Percentiles rank a stretch among this genome's conserved stretches.
phyloP scores from a whole-genome alignment of 2,888 invertebrate genomes.

The Cactoblastis cactorum region DNA sequence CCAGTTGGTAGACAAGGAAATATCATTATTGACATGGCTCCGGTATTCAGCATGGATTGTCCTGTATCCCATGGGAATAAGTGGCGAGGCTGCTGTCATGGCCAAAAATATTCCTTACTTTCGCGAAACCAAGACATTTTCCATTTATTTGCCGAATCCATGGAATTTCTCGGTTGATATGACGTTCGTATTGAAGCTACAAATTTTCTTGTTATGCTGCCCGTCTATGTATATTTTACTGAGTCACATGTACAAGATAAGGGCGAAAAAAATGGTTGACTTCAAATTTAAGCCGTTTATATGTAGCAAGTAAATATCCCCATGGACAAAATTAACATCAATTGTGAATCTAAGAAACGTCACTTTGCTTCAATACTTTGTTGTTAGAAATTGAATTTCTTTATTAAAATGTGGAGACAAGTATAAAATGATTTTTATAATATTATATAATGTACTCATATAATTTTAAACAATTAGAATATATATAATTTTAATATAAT shows the following conservation, averaged over 20 bases:
- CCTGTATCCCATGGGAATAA: slow-evolving; percentile 2
- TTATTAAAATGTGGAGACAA: no score
- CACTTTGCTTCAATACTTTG: no score
- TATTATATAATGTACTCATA: no score
- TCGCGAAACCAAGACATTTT: not conserved
- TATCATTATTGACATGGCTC: not conserved
- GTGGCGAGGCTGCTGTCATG: not conserved
- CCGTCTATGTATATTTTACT: not conserved
- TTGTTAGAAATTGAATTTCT: no score
- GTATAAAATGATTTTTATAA: no score
- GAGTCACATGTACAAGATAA: not conserved
- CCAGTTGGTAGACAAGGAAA: not conserved
- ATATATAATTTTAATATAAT: no score
- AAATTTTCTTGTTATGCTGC: not conserved
- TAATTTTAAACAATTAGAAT: no score
- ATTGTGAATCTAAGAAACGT: no score
- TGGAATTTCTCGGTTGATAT: not conserved
- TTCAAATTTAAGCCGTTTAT: not conserved
- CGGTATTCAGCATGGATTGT: not conserved
- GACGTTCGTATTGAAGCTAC: not conserved
- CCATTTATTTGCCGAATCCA: not conserved
- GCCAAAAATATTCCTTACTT: not conserved
- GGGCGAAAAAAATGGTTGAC: slow-evolving; percentile 1
- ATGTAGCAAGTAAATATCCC: not conserved
- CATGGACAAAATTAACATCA: no score